Percentiles rank a stretch among this genome's conserved stretches.
phyloP scores from a whole-genome alignment of 2,113 vertebrate species.

The Toxotes chatareus region DNA sequence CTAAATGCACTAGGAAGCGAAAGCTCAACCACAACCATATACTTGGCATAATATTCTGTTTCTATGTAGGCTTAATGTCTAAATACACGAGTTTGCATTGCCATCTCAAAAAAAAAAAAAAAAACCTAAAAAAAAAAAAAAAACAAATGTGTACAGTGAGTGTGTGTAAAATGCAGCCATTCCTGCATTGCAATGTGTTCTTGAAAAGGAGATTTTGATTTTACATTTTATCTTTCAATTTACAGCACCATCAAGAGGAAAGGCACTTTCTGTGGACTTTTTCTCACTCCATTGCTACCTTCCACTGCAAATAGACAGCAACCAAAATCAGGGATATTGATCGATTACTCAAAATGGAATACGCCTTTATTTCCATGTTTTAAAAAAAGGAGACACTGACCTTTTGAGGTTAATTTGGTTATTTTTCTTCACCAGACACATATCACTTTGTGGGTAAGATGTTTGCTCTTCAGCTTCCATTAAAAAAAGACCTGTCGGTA shows the following conservation, averaged over 20 bases:
- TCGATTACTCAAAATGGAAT: constrained; percentile 35
- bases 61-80: constrained; percentile 63
- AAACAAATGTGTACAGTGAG: constrained; percentile 49
- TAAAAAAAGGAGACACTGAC: constrained; percentile 6
- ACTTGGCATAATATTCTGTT: constrained; percentile 86
- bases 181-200: constrained; percentile 79
- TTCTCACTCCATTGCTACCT: constrained; percentile 66
- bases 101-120: constrained; percentile 23
- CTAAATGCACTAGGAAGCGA: constrained; percentile 79
- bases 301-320: constrained; percentile 56
- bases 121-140: no score
- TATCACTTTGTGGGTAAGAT: neutral
- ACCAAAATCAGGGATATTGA: constrained; percentile 43
- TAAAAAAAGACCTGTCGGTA: neutral
- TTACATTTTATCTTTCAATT: constrained; percentile 73
- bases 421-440: constrained; percentile 27
- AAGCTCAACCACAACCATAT: constrained; percentile 84
- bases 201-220: constrained; percentile 85
- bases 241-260: constrained; percentile 96
- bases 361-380: constrained; percentile 3
- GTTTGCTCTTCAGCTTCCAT: constrained; percentile 23
- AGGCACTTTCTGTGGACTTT: constrained; percentile 97
- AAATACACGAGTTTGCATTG: constrained; percentile 60
- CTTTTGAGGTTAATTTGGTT: constrained; percentile 28
- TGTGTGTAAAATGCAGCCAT: constrained; percentile 59